Base-by-base conservation (phyloP, 2,113 vertebrate genomes). In the Vanacampus margaritifer region DNA sequence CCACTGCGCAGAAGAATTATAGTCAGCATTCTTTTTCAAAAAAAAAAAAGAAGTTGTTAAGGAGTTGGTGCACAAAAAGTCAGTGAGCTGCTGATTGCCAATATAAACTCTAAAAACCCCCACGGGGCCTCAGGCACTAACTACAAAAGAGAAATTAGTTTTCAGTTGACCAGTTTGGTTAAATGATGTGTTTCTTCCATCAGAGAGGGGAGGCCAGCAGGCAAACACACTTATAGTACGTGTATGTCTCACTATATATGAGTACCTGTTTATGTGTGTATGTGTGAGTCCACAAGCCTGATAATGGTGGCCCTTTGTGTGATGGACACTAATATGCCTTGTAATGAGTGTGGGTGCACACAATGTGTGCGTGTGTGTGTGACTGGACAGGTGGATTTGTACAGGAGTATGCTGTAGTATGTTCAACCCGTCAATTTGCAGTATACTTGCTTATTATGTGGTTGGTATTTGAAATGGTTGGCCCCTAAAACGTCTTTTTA, bases 91-190 rank as follows among this genome's bases (percentile, higher is more conserved):
- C 70, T 86, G 85, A 89, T 89, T 89, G 86, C 76, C 89, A 86
- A 89, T 84, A 86, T 82, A 88, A 83, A 88, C 79, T 83, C 78
- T 78, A 77, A 72, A 79, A 79, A 79, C 82, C 81, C 26, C 79
- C 64, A 19, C 39, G 59, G 71, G 83, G 84, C 86, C 85, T 84
- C 80, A 74, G 86, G 88, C 89, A 81, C 79, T 86, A 85, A 87
- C 85, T 88, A 87, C 86, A 88, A 87, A 87, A 82, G 80, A 87
- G 82, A 89, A 87, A 89, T 89, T 88, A 88, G 82, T 91, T 91
- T 83, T 86, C 86, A 88, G 79, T 86, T 87, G 88, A 90, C 88
- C 85, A 90, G 87, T 87, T 86, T 87, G 85, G 89, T 89, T 91
- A 89, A 90, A 91, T 91, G 83, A 90, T 90, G 86, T 89, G 85